These are phyloP conservation scores for Physella acuta DNA, from an alignment of 1,140 invertebrate species.

Conservation along the genomic window DNA sequence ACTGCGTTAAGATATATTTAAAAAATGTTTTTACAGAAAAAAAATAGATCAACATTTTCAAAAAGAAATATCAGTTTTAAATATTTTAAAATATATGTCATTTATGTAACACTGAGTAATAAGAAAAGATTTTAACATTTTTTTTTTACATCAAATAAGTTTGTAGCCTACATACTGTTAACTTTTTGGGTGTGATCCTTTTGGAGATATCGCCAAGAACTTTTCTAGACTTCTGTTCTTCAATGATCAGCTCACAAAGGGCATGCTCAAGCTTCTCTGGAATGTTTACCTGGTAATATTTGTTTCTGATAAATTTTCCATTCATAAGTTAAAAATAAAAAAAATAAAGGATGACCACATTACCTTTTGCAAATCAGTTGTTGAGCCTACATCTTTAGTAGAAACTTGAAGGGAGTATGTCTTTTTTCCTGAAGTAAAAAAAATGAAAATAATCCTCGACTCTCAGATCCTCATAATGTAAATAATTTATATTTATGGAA, in stretches of 20 bases:
- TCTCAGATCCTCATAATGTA: too few relatives aligned
- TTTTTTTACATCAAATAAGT: not conserved
- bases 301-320: not conserved
- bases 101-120: not conserved
- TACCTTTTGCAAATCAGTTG: too few relatives aligned
- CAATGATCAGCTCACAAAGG: conserved; percentile 41
- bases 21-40: not conserved
- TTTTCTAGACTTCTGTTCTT: conserved; percentile 30
- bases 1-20: conserved; percentile 9
- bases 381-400: too few relatives aligned
- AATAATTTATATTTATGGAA: too few relatives aligned
- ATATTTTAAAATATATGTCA: not conserved
- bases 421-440: too few relatives aligned
- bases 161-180: conserved; percentile 38
- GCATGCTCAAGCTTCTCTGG: conserved; percentile 36
- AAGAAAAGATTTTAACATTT: not conserved
- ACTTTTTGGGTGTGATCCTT: conserved; percentile 50
- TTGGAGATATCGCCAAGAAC: conserved; percentile 42
- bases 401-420: too few relatives aligned
- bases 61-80: not conserved
- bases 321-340: not conserved
- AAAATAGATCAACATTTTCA: not conserved
- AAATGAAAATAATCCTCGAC: too few relatives aligned
- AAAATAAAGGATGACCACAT: too few relatives aligned
- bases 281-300: conserved; percentile 34